These are phyloP conservation scores for Lordiphosa clarofinis DNA, from an alignment of 1,140 invertebrate species.

Conservation along the genomic window DNA sequence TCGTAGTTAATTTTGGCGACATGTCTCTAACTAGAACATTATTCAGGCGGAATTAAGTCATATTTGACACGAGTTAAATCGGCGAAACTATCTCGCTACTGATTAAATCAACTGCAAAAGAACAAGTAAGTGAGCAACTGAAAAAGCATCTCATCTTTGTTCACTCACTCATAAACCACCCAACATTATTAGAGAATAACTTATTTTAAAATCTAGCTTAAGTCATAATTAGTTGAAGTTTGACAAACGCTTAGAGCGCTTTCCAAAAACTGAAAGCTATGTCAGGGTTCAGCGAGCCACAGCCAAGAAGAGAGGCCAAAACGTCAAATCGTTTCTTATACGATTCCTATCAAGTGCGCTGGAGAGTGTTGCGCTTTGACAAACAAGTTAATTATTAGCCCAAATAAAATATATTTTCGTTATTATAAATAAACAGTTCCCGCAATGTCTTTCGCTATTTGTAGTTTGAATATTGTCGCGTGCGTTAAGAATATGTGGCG, in stretches of 20 bases:
- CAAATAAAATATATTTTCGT: background rate
- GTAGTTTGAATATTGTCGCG: constrained; percentile 29
- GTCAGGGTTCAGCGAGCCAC: constrained; percentile 57
- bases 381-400: constrained; percentile 57
- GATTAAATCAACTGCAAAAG: too few relatives aligned
- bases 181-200: background rate
- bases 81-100: too few relatives aligned
- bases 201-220: constrained; percentile 2
- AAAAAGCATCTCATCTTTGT: too few relatives aligned
- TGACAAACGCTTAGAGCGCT: constrained; percentile 22
- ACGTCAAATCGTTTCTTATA: constrained; percentile 52
- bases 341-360: constrained; percentile 62
- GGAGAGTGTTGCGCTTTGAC: constrained; percentile 61
- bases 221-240: constrained; percentile 21
- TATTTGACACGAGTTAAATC: too few relatives aligned
- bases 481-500: constrained; percentile 37
- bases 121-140: too few relatives aligned
- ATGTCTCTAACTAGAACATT: too few relatives aligned
- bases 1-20: too few relatives aligned
- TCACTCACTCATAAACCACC: background rate
- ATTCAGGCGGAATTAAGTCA: too few relatives aligned
- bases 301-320: constrained; percentile 22
- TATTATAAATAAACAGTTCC: constrained; percentile 30
- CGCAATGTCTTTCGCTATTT: constrained; percentile 40
- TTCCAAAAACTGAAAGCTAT: constrained; percentile 61